Conservation (phyloP, 2,888 invertebrate species). For the Coelopa pilipes region DNA sequence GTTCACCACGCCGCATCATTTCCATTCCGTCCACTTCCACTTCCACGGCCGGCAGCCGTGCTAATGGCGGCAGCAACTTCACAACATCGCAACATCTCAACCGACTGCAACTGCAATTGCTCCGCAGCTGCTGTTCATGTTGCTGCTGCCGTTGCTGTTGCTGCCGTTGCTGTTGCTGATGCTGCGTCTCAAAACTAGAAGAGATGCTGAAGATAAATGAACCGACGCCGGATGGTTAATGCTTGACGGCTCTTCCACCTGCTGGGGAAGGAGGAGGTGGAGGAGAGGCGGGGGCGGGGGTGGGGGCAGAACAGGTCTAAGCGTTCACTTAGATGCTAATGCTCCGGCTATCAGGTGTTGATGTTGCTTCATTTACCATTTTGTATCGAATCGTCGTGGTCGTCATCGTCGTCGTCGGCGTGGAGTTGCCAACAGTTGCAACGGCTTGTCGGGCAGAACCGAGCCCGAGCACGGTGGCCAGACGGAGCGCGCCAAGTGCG, state of each 20-base stretch:
- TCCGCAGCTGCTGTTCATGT: not conserved
- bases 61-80: slow-evolving; percentile 4
- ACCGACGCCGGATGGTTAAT: slow-evolving; percentile 13
- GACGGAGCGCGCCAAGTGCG: not conserved
- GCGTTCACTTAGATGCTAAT: slow-evolving; percentile 38
- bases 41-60: slow-evolving; percentile 16
- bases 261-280: not conserved
- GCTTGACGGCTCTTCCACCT: not conserved
- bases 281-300: slow-evolving; percentile 1
- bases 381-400: slow-evolving; percentile 13
- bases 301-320: slow-evolving; percentile 16
- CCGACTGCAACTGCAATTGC: slow-evolving; percentile 7
- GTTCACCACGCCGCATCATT: slow-evolving; percentile 39
- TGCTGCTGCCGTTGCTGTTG: slow-evolving; percentile 8
- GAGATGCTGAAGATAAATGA: slow-evolving; percentile 32
- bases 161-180: slow-evolving; percentile 8
- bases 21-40: not conserved
- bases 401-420: slow-evolving; percentile 9
- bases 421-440: not conserved
- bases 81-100: not conserved
- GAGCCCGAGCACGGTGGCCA: not conserved
- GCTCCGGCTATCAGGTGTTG: slow-evolving; percentile 64
- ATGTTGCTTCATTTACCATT: slow-evolving; percentile 56
- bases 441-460: not conserved
- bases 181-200: slow-evolving; percentile 21